phyloP scores from a whole-genome alignment of 2,113 vertebrate genomes.

The Paedocypris sp. region DNA sequence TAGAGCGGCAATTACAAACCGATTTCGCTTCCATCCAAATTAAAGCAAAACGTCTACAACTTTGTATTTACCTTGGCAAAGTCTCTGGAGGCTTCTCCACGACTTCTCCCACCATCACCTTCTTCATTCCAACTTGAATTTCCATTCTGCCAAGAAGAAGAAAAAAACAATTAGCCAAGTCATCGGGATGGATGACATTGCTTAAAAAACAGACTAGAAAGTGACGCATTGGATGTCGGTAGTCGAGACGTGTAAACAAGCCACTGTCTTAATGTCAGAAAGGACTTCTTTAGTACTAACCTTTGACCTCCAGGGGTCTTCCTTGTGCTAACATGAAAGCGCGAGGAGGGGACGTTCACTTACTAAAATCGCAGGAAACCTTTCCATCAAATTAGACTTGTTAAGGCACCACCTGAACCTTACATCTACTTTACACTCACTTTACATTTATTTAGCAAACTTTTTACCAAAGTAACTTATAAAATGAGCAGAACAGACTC shows the following conservation, averaged over 20 bases:
- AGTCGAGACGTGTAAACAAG: background rate
- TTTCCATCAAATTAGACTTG: too few species aligned
- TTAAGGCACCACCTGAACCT: too few species aligned
- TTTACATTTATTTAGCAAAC: too few species aligned
- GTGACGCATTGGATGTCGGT: background rate
- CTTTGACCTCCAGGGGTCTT: background rate
- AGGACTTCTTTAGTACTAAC: background rate
- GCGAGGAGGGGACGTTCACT: background rate
- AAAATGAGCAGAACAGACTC: too few species aligned
- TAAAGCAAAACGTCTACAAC: conserved; percentile 3
- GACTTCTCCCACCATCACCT: conserved; percentile 66
- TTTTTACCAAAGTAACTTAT: too few species aligned
- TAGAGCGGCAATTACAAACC: too few species aligned
- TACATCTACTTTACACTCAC: too few species aligned
- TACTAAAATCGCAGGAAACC: too few species aligned
- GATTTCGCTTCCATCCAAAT: too few species aligned
- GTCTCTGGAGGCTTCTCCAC: conserved; percentile 85
- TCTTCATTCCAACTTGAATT: conserved; percentile 74
- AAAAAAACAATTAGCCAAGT: background rate
- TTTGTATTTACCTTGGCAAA: conserved; percentile 78
- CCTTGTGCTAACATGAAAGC: background rate
- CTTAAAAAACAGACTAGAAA: background rate
- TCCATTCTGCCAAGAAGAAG: conserved; percentile 63
- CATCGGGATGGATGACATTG: background rate
- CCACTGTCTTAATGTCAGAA: background rate